Base-by-base conservation (phyloP, 2,888 invertebrate genomes). In the Drosophila lacicola region DNA sequence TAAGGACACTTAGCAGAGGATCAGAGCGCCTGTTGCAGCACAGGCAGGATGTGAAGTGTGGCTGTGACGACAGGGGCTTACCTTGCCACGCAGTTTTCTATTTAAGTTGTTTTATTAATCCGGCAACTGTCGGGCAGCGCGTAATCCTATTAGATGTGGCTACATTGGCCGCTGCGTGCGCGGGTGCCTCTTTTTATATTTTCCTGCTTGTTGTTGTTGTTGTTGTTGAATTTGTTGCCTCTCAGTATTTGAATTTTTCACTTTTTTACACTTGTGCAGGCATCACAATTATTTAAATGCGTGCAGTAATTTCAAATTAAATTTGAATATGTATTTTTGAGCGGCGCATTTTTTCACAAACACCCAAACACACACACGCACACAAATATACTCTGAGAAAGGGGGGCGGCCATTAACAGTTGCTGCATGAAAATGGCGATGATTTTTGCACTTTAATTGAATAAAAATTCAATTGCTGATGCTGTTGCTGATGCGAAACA, bases 391-490 rank as follows among this genome's bases (percentile, higher is more conserved):
- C 56, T 19, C 3, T 4, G 39, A 33, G 44, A 8, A 2, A 9
- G 29, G 6, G 11, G 29, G 21, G 46, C 25, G 47, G n/a, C 37
- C 55, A 74, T 72, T 75, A 80, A 68, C 61, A 77, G 78, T 75
- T 65, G 51, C 55, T 71, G 62, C 55, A 53, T 69, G 46, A 58
- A 53, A 71, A 63, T 64, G 34, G n/a, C 64, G 70, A 66, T 70
- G 56, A 74, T 76, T 80, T 84, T 81, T 78, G 66, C 74, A 78
- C 85, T 83, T 86, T 81, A 75, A 88, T 88, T 81, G 82, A 74
- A 74, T 70, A 73, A 88, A 88, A 82, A 90, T 90, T 89, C 88
- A 88, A 88, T 89, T 89, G 56, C 72, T 82, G 72, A 64, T 68
- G 58, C 71, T 76, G 70, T 57, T 55, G 66, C 49, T 51, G 42